phyloP scores from a whole-genome alignment of 2,113 vertebrate species.

The Mirza zaza region DNA sequence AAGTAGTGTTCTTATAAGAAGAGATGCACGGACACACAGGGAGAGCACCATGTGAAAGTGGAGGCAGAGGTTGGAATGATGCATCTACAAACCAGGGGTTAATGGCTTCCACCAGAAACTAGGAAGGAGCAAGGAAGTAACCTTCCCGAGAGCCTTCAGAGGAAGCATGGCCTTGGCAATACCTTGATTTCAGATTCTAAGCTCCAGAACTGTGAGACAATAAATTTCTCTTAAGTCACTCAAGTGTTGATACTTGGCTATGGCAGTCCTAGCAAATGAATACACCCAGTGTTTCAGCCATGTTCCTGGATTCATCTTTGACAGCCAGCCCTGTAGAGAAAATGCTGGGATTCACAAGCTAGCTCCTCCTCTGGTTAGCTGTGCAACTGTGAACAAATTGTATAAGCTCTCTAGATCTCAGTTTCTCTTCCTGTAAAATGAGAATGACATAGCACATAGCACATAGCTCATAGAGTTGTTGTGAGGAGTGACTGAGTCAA shows the following conservation, averaged over 20 bases:
- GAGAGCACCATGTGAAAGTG: background rate
- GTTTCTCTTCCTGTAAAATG: background rate
- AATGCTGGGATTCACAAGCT: background rate
- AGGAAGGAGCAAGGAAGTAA: background rate
- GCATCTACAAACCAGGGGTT: background rate
- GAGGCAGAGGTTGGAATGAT: background rate
- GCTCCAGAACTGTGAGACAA: background rate
- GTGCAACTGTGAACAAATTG: background rate
- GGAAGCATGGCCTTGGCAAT: too few species aligned
- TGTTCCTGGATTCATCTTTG: background rate
- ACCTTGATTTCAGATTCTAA: background rate
- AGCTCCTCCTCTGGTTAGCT: background rate
- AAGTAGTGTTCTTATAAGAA: background rate
- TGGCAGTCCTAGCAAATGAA: background rate
- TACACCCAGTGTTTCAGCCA: rapidly evolving
- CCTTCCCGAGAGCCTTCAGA: background rate
- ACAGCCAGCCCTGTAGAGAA: background rate
- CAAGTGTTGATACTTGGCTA: background rate
- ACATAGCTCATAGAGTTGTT: background rate
- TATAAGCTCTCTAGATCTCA: background rate
- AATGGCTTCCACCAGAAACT: background rate
- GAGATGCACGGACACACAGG: background rate
- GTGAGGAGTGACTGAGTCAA: background rate
- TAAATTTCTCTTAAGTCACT: background rate
- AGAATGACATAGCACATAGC: background rate